Percentiles rank a stretch among this genome's conserved stretches.
These are phyloP conservation scores for Ceratina japonica DNA, from an alignment of 1,140 invertebrate genomes.

Conservation along the genomic window DNA sequence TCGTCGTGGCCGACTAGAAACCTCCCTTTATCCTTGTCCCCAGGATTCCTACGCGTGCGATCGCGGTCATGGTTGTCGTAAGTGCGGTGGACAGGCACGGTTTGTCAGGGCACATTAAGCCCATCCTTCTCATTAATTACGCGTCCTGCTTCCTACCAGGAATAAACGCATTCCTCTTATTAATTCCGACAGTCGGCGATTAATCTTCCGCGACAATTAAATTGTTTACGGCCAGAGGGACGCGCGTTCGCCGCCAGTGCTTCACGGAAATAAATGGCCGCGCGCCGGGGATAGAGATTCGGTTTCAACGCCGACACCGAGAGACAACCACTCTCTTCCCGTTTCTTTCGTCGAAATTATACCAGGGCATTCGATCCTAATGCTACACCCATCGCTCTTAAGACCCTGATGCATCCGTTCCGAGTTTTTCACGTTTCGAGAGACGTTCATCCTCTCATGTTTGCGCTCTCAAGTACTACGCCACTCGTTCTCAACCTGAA, in stretches of 20 bases:
- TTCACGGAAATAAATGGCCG: conserved; percentile 55
- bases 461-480: not conserved
- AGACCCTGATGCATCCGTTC: conserved; percentile 16
- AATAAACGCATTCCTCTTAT: conserved; percentile 68
- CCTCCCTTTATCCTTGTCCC: conserved; percentile 53
- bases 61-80: conserved; percentile 37
- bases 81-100: conserved; percentile 56
- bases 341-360: conserved; percentile 49
- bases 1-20: conserved; percentile 48
- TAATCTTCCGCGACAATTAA: conserved; percentile 64
- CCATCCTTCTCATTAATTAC: conserved; percentile 65
- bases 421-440: not conserved
- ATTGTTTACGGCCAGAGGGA: conserved; percentile 61
- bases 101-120: conserved; percentile 62
- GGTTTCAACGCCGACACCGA: conserved; percentile 23
- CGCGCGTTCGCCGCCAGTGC: conserved; percentile 35
- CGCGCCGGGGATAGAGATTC: conserved; percentile 24
- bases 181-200: conserved; percentile 59
- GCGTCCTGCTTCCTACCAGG: conserved; percentile 42
- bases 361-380: conserved; percentile 33
- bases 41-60: conserved; percentile 26
- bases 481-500: too few species aligned
- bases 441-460: not conserved
- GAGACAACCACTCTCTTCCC: not conserved
- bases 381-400: not conserved